Evolutionary conservation across 2,888 invertebrate genomes (phyloP), one percentile per base, ranked within the genome.

Genomic region (Drosophila longiperda): DNA sequence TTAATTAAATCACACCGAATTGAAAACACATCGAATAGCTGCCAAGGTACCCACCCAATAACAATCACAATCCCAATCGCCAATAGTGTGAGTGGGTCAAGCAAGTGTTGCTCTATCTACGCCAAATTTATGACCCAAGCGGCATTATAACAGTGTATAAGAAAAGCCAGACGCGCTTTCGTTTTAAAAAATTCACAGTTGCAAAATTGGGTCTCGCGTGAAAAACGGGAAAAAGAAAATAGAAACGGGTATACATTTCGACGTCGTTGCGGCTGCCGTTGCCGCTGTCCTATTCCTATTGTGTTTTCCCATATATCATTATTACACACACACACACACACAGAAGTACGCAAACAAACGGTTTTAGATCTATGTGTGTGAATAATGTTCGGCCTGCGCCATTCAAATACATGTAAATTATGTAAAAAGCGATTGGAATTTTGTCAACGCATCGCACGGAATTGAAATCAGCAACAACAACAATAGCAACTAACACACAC

Each of bases 1-100:
- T 76, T 88, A 89, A 89, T 90, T 85, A 77, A 90, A 90, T 90
- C 87, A 76, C 69, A 70, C 63, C 74, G 65, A 82, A 74, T 82
- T 77, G 74, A 77, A 68, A 80, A 73, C 53, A 65, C 42, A 48
- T 40, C 50, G 78, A 65, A 66, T 73, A 54, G 73, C 78, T 81
- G 62, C 82, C 23, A 45, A 78, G 78, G 78, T 81, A 82, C 65
- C 63, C 65, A 38, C 12, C 38, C 29, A 20, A 67, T 50, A 70
- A 82, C 69, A 73, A 73, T 64, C 67, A 54, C 64, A 66, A 45
- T 15, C 45, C 15, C 38, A 38, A 38, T 55, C 26, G 23, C 20
- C 20, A 45, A 45, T 15, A 38, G 57, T 49, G 59, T 52, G 59
- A 71, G 72, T 80, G 81, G 71, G 81, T 80, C 77, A 70, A 79